These are phyloP conservation scores for Hyla sarda DNA, from an alignment of 2,113 vertebrate species.

Conservation along the genomic window DNA sequence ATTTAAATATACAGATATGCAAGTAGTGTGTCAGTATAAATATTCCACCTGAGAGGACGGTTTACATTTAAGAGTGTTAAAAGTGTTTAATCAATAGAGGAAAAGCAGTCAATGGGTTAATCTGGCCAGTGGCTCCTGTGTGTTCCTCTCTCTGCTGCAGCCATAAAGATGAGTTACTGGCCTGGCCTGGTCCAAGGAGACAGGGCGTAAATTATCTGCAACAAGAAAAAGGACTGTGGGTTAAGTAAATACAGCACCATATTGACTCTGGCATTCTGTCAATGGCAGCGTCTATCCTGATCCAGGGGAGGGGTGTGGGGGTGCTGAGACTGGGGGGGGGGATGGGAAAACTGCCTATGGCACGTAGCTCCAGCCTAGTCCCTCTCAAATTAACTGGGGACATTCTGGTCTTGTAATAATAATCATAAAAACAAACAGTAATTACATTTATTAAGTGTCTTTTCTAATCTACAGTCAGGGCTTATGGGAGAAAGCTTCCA, in stretches of 20 bases:
- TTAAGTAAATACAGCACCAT: constrained; percentile 66
- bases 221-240: constrained; percentile 61
- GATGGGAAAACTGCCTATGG: constrained; percentile 14
- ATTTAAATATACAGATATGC: constrained; percentile 28
- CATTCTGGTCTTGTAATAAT: constrained; percentile 30
- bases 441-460: constrained; percentile 40
- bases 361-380: constrained; percentile 1
- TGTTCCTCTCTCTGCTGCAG: constrained; percentile 55
- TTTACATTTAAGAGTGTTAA: neutral
- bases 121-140: constrained; percentile 58
- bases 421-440: constrained; percentile 35
- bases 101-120: constrained; percentile 58
- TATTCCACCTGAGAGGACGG: constrained; percentile 30
- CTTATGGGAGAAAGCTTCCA: constrained; percentile 32
- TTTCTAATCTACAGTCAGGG: neutral
- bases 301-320: constrained; percentile 27
- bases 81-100: constrained; percentile 29
- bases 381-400: constrained; percentile 20
- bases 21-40: constrained; percentile 10
- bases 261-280: constrained; percentile 60
- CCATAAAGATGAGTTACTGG: constrained; percentile 65
- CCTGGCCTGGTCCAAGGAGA: constrained; percentile 63
- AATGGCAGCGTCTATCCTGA: constrained; percentile 57
- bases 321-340: constrained; percentile 20
- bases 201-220: constrained; percentile 63